Evolutionary conservation across 1,140 invertebrate species (phyloP).

Genomic region (Drosophila ficusphila): DNA sequence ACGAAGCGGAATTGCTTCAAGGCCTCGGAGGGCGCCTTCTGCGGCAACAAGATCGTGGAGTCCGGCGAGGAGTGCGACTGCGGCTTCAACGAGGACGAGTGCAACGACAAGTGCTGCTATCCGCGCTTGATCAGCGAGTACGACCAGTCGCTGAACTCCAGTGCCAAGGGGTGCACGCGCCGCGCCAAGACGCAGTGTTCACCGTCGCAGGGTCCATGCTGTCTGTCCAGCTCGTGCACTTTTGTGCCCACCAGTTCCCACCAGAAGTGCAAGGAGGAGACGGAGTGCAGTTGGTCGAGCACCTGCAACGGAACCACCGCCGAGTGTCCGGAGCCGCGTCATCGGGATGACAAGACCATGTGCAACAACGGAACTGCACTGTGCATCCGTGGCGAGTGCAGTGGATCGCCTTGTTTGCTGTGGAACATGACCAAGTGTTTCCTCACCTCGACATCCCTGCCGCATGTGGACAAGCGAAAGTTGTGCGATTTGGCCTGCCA

Average conservation of each 20-base stretch:
- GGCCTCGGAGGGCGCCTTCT: slow-evolving; percentile 97
- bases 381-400: slow-evolving; percentile 97
- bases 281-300: slow-evolving; percentile 94
- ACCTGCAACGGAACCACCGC: slow-evolving; percentile 93
- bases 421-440: slow-evolving; percentile 98
- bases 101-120: slow-evolving; percentile 97
- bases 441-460: slow-evolving; percentile 92
- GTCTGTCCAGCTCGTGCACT: slow-evolving; percentile 91
- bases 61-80: slow-evolving; percentile 99
- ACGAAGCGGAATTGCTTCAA: slow-evolving; percentile 98
- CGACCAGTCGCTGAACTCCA: slow-evolving; percentile 89
- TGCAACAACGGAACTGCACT: slow-evolving; percentile 94
- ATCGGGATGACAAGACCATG: slow-evolving; percentile 92
- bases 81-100: slow-evolving; percentile 97
- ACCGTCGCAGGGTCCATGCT: slow-evolving; percentile 98
- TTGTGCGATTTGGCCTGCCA: slow-evolving; percentile 98
- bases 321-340: slow-evolving; percentile 92
- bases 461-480: slow-evolving; percentile 92
- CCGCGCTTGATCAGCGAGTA: slow-evolving; percentile 90
- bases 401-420: slow-evolving; percentile 97
- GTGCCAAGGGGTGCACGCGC: slow-evolving; percentile 92
- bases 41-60: slow-evolving; percentile 99
- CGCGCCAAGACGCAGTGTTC: slow-evolving; percentile 93
- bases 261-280: slow-evolving; percentile 92
- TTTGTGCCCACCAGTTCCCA: slow-evolving; percentile 89